These are phyloP conservation scores for Ostrea edulis DNA, from an alignment of 1,140 invertebrate species.

Conservation along the genomic window DNA sequence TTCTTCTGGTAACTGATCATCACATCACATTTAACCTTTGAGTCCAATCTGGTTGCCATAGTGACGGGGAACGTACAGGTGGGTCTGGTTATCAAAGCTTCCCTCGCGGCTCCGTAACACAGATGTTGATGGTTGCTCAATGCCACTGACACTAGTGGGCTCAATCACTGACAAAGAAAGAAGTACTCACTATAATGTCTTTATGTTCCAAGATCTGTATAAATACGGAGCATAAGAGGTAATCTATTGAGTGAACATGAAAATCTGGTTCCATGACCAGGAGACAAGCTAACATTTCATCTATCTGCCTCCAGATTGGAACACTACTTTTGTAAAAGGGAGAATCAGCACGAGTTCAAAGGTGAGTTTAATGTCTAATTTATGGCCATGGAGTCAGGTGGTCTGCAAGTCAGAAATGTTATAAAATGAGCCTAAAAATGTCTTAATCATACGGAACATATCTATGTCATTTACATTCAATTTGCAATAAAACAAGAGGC, in stretches of 20 bases:
- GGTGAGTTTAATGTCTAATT: too few relatives aligned
- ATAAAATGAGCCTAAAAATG: too few relatives aligned
- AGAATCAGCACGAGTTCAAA: too few relatives aligned
- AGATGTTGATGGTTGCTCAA: slow-evolving; percentile 44
- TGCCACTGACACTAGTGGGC: slow-evolving; percentile 64
- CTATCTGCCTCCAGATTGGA: neutral
- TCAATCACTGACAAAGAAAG: slow-evolving; percentile 66
- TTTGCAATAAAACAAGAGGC: too few relatives aligned
- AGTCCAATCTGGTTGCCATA: slow-evolving; percentile 44
- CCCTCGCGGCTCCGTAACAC: neutral
- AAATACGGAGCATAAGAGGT: neutral
- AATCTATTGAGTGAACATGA: neutral
- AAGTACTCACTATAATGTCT: neutral
- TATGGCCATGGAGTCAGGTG: too few relatives aligned
- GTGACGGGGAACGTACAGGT: slow-evolving; percentile 17
- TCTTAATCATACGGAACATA: too few relatives aligned
- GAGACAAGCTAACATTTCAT: neutral
- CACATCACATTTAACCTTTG: slow-evolving; percentile 59
- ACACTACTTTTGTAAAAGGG: neutral
- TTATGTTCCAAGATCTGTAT: neutral
- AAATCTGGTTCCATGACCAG: neutral
- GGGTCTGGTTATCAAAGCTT: neutral
- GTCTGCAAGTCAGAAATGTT: too few relatives aligned
- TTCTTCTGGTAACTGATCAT: slow-evolving; percentile 63
- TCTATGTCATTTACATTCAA: too few relatives aligned